A percentile compares a stretch with the other conserved stretches of the same genome.
Evolutionary conservation across 1,140 invertebrate species (phyloP).

Genomic region (Stenopsyche tienmushanensis): DNA sequence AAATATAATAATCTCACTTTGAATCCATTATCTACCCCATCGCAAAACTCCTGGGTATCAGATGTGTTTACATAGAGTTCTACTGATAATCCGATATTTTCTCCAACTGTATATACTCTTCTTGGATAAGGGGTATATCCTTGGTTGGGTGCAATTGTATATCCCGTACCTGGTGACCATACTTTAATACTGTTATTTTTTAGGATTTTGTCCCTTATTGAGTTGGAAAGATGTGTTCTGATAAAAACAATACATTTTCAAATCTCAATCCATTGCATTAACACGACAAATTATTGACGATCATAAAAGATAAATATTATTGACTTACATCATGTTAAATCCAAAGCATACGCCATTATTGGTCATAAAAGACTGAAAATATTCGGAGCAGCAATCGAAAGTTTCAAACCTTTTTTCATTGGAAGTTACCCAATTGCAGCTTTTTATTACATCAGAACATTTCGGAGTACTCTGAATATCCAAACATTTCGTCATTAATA

Average conservation of each 20-base stretch:
- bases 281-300: too few relatives aligned
- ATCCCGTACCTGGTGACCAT: slow-evolving; percentile 46
- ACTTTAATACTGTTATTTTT: slow-evolving; percentile 15
- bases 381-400: slow-evolving; percentile 46
- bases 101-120: slow-evolving; percentile 49
- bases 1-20: slow-evolving; percentile 45
- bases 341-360: slow-evolving; percentile 52
- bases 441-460: slow-evolving; percentile 48
- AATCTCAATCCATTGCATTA: too few relatives aligned
- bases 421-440: slow-evolving; percentile 48
- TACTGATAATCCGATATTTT: slow-evolving; percentile 47
- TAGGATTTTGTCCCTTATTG: neutral
- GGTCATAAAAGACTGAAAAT: slow-evolving; percentile 50
- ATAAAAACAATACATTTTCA: too few relatives aligned
- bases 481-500: neutral
- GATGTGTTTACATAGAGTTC: slow-evolving; percentile 50
- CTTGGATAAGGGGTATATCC: slow-evolving; percentile 20
- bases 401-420: slow-evolving; percentile 18
- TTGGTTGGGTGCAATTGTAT: neutral
- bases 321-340: slow-evolving; percentile 49
- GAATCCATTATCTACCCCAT: slow-evolving; percentile 50
- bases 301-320: too few relatives aligned
- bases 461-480: slow-evolving; percentile 46
- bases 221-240: neutral
- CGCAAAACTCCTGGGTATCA: slow-evolving; percentile 50